phyloP scores from a whole-genome alignment of 2,113 vertebrate genomes.

The Trichomycterus rosablanca region DNA sequence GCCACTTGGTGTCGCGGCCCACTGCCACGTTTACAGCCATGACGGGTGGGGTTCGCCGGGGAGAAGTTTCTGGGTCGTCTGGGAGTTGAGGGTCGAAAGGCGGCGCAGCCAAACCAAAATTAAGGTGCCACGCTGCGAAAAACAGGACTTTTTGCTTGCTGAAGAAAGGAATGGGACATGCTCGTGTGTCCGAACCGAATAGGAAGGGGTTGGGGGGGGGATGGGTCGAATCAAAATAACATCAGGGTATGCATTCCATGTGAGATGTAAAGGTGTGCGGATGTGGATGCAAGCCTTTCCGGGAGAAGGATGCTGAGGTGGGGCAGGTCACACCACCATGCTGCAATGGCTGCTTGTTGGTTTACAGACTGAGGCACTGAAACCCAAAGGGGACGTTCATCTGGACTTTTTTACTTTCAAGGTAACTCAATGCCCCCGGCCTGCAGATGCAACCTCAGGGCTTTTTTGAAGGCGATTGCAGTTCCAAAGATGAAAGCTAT shows the following conservation, averaged over 20 bases:
- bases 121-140: conserved; percentile 22
- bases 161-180: conserved; percentile 21
- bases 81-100: conserved; percentile 19
- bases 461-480: conserved; percentile 20
- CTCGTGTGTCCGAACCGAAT: conserved; percentile 12
- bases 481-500: conserved; percentile 22
- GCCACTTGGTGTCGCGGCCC: conserved; percentile 97
- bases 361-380: conserved; percentile 27
- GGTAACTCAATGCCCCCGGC: not conserved
- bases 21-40: conserved; percentile 88
- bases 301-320: conserved; percentile 36
- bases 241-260: not conserved
- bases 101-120: conserved; percentile 3
- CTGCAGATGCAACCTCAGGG: not conserved
- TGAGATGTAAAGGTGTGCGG: conserved; percentile 10
- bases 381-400: conserved; percentile 7
- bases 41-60: conserved; percentile 38
- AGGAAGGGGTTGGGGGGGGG: not conserved
- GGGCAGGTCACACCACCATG: conserved; percentile 48
- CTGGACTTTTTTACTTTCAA: conserved; percentile 6
- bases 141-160: too few species aligned
- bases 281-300: conserved; percentile 48
- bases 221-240: too few species aligned
- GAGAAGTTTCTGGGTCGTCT: conserved; percentile 30
- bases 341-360: conserved; percentile 25